Evolutionary conservation across 2,797 vertebrate genomes (phyloP), one percentile per base, ranked within the genome.

Genomic region (Danio kyathit): DNA sequence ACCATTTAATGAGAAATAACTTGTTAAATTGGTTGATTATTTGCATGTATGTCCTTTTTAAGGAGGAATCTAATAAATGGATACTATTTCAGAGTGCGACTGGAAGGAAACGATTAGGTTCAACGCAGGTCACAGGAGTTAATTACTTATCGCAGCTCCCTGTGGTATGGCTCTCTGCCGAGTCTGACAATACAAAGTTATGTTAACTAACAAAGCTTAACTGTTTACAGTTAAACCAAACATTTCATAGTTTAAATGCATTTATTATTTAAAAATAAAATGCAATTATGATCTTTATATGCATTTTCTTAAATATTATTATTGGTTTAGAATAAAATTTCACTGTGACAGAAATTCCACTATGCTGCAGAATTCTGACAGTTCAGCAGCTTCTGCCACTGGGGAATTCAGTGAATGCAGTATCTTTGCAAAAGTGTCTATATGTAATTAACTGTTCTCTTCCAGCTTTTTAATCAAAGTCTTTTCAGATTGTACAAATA

Each of bases 11-110:
- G 90, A 90, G 85, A 87, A 70, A 83, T 88, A 87, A 86, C 75
- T 79, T 88, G 86, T 91, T 90, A 91, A 91, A 91, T 88, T 76
- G 87, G 85, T 81, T 13, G 83, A 90, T 91, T 91, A 91, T 88
- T 82, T 83, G 84, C 79, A 76, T 87, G 78, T 5, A 66, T 69
- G 84, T 87, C 82, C 87, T 89, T 89, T 88, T 61, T 46, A n/a
- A 21, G 43, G 38, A 51, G 83, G 85, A 85, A 88, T 89, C 80
- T 84, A 84, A 85, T 87, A 88, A 80, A 81, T 79, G 83, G 89
- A 88, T 88, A 79, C 75, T 76, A 67, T 88, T 80, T 49, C 83
- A 76, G 79, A 76, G 52, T 88, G 83, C 71, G 80, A 44, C 49
- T 52, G 17, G 57, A 59, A 2, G 81, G 74, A 85, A 73, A 52